Conservation (phyloP, 2,113 vertebrate species). For the Tachycineta bicolor region DNA sequence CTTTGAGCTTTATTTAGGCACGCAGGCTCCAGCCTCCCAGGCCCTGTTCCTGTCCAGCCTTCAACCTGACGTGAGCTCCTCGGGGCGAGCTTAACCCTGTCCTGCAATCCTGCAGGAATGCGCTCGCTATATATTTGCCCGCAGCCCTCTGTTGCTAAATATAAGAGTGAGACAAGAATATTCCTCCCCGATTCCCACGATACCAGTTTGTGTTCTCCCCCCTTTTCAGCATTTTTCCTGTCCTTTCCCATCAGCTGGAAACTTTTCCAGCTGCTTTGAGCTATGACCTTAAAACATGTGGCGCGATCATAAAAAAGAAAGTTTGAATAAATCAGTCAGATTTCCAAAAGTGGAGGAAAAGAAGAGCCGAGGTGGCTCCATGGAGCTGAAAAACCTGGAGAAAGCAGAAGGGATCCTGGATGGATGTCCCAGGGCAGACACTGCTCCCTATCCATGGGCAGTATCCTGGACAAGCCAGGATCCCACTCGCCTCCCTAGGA, state of each 20-base stretch:
- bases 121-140: neutral
- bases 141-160: constrained; percentile 47
- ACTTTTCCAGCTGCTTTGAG: constrained; percentile 47
- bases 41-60: constrained; percentile 1
- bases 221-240: constrained; percentile 6
- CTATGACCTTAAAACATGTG: constrained; percentile 48
- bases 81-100: constrained; percentile 37
- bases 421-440: neutral
- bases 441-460: neutral
- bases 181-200: constrained; percentile 65
- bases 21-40: neutral
- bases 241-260: constrained; percentile 72
- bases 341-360: neutral
- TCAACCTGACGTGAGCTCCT: constrained; percentile 25
- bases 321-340: neutral
- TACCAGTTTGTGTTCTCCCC: constrained; percentile 26
- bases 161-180: constrained; percentile 49
- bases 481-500: fast-evolving
- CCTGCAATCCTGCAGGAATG: constrained; percentile 18
- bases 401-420: neutral
- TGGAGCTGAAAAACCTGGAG: neutral
- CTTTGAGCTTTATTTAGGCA: constrained; percentile 62
- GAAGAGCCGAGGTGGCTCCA: neutral
- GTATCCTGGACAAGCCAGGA: neutral
- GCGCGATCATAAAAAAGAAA: neutral